These are phyloP conservation scores for Heliconius nattereri DNA, from an alignment of 1,140 invertebrate species.

Conservation along the genomic window DNA sequence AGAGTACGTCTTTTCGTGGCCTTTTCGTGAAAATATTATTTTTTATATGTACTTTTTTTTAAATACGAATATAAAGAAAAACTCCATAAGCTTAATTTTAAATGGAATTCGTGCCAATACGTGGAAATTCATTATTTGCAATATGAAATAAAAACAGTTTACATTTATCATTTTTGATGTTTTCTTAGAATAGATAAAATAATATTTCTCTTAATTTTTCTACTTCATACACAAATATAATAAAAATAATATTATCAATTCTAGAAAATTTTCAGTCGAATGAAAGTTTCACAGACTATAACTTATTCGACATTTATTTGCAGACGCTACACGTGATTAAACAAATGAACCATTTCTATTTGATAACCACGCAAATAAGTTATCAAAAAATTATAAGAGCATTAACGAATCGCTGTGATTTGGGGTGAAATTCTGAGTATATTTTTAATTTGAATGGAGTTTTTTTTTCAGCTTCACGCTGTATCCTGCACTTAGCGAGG, in stretches of 20 bases:
- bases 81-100: no score
- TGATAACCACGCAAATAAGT: constrained; percentile 5
- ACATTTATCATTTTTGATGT: not conserved
- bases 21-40: no score
- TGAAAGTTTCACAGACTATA: not conserved
- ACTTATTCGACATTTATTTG: not conserved
- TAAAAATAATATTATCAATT: not conserved
- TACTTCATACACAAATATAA: not conserved
- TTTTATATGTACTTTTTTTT: no score
- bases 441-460: no score
- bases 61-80: no score
- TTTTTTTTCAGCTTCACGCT: no score
- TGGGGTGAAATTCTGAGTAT: not conserved
- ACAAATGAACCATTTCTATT: constrained; percentile 13
- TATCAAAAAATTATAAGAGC: constrained; percentile 1
- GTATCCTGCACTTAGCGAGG: no score
- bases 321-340: not conserved
- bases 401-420: not conserved
- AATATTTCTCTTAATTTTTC: no score
- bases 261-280: not conserved
- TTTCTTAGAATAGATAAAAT: not conserved
- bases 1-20: no score
- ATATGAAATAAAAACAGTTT: no score
- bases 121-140: no score
- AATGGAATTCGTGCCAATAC: no score